Conservation (phyloP, 2,888 invertebrate species). For the Odontothrips loti region DNA sequence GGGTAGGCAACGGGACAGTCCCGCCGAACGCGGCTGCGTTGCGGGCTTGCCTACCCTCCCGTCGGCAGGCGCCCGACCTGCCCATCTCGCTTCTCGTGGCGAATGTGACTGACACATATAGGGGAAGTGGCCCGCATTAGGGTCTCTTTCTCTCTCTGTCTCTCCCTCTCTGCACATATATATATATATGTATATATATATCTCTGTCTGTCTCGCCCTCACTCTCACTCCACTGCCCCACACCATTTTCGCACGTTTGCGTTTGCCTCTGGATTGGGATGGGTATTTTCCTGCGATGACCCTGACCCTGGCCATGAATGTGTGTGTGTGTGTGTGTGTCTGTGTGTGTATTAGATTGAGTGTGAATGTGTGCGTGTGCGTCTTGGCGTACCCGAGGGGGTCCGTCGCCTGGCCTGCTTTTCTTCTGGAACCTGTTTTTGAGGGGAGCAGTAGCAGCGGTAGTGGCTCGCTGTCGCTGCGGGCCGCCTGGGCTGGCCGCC, state of each 20-base stretch:
- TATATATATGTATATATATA: not conserved
- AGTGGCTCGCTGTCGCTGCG: not conserved
- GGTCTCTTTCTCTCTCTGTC: too few species aligned
- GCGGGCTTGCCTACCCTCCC: too few species aligned
- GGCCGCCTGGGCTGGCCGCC: not conserved
- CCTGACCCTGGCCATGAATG: not conserved
- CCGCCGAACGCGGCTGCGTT: too few species aligned
- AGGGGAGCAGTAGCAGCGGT: not conserved
- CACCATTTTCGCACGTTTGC: not conserved
- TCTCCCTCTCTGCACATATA: not conserved
- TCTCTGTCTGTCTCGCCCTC: not conserved
- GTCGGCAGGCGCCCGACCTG: too few species aligned
- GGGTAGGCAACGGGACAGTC: too few species aligned
- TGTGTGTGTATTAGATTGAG: not conserved
- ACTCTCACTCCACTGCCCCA: not conserved
- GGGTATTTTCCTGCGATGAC: too few species aligned
- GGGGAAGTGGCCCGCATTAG: too few species aligned
- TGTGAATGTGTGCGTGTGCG: not conserved
- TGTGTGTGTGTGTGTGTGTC: not conserved
- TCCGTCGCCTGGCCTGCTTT: constrained; percentile 12
- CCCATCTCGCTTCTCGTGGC: too few species aligned
- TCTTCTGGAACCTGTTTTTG: constrained; percentile 11
- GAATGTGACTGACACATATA: too few species aligned
- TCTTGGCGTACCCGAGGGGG: not conserved
- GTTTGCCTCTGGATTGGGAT: too few species aligned